Percentiles rank a stretch among this genome's conserved stretches.
Evolutionary conservation across 2,888 invertebrate genomes (phyloP).

Genomic region (Acanthosepion esculentum): DNA sequence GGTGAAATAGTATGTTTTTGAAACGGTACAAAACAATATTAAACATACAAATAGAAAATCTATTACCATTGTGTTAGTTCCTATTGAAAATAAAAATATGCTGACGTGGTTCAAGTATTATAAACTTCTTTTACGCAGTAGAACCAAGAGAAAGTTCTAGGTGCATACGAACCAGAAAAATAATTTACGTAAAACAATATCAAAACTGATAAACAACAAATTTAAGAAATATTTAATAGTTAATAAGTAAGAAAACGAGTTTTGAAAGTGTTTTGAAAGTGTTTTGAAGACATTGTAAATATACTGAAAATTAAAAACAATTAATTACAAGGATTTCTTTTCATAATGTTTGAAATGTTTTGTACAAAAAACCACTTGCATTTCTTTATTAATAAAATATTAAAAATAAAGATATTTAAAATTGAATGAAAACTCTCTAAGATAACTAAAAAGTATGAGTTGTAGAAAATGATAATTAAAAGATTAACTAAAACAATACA

Average conservation of each 20-base stretch:
- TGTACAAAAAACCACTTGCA: no score
- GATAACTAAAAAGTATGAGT: neutral
- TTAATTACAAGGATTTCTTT: no score
- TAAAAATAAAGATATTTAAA: neutral
- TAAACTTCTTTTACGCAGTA: neutral
- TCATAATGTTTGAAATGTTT: no score
- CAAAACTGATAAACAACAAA: neutral
- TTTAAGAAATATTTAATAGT: neutral
- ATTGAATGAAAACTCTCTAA: neutral
- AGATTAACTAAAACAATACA: neutral
- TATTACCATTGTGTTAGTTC: neutral
- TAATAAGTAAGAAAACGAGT: no score
- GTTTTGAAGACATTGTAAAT: no score
- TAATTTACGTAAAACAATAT: neutral
- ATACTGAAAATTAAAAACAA: neutral
- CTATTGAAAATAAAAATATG: neutral
- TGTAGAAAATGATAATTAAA: neutral
- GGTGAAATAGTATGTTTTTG: no score
- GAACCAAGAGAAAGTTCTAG: neutral
- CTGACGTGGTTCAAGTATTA: neutral
- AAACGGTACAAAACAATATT: neutral
- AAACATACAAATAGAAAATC: neutral
- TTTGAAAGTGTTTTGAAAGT: no score
- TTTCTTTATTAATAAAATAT: no score
- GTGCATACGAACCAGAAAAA: neutral